Base-by-base conservation (phyloP, 2,113 vertebrate species). In the Podilymbus podiceps region DNA sequence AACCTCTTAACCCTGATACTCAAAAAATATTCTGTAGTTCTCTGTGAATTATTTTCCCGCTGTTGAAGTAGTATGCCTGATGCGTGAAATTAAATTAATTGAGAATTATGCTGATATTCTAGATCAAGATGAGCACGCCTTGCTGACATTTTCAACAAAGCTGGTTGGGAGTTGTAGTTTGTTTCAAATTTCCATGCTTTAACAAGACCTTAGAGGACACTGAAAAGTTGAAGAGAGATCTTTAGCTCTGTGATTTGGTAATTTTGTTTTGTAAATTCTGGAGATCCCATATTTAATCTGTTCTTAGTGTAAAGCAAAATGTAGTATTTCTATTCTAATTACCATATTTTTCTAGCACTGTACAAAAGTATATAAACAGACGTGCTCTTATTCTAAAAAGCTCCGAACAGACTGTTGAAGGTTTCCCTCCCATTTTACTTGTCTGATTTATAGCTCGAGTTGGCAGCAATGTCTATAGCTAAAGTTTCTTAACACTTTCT, bases 401-500 rank as follows among this genome's bases (percentile, higher is more conserved):
- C 60, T 90, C 79, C 33, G 82, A 95, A 71, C 83, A 93, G 83
- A 72, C 83, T 90, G 75, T 28, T 88, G 76, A 95, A 92, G 52
- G 79, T 64, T 95, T 49, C 52, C 76, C 92, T 92, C 88, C 95
- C 40, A 38, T 90, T 96, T 90, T 87, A 44, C 88, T 94, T 72
- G 25, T 44, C 68, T 96, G 90, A 86, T 97, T 97, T 96, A 96
- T 92, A 89, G 85, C 76, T 91, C 17, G 67, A 91, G 72, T 81
- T 96, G 97, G 93, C 95, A 96, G 89, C 89, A 91, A 49, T 69
- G 58, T 75, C 87, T 96, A 7, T 42, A 96, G 94, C 91, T 94
- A 53, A 93, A 94, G 74, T 95, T 95, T 94, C 95, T 97, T 96
- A 93, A 90, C 96, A 92, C 90, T 96, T 96, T 96, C 85, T 94